Evolutionary conservation across 2,797 vertebrate species (phyloP).

Genomic region (Chaunax sp.): DNA sequence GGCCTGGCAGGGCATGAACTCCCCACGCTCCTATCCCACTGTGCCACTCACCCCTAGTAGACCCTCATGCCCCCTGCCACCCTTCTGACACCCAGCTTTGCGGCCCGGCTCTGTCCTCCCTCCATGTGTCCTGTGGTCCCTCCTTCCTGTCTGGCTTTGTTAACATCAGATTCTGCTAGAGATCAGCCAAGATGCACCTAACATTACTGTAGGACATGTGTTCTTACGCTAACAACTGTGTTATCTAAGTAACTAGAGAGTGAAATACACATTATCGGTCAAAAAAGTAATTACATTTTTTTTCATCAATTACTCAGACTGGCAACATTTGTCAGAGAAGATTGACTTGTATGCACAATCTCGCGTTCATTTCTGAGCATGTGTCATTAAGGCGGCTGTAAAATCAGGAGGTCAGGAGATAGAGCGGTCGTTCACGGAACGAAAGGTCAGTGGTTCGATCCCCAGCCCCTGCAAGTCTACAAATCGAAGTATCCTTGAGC

Average conservation of each 20-base stretch:
- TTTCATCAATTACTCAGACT: not conserved
- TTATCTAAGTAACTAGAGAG: not conserved
- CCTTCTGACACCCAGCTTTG: conserved; percentile 66
- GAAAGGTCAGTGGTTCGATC: too few species aligned
- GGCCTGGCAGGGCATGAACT: conserved; percentile 81
- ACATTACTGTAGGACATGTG: conserved; percentile 1
- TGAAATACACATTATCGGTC: not conserved
- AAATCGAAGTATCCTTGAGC: too few species aligned
- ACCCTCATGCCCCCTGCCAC: conserved; percentile 76
- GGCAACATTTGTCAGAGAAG: too few species aligned
- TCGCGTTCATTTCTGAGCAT: too few species aligned
- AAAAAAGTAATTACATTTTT: not conserved
- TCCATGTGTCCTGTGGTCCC: conserved; percentile 49
- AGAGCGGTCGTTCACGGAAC: too few species aligned
- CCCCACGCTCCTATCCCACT: conserved; percentile 81
- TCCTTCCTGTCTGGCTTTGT: conserved; percentile 60
- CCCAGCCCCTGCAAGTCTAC: too few species aligned
- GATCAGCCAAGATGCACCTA: conserved; percentile 36
- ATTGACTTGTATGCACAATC: too few species aligned
- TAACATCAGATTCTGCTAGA: conserved; percentile 52
- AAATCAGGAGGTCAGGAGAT: too few species aligned
- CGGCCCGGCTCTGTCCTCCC: conserved; percentile 51
- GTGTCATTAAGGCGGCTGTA: too few species aligned
- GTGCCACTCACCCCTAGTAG: conserved; percentile 77
- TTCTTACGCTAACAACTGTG: not conserved